Base-by-base conservation (phyloP, 2,888 invertebrate species). In the Dryobotodes eremita region DNA sequence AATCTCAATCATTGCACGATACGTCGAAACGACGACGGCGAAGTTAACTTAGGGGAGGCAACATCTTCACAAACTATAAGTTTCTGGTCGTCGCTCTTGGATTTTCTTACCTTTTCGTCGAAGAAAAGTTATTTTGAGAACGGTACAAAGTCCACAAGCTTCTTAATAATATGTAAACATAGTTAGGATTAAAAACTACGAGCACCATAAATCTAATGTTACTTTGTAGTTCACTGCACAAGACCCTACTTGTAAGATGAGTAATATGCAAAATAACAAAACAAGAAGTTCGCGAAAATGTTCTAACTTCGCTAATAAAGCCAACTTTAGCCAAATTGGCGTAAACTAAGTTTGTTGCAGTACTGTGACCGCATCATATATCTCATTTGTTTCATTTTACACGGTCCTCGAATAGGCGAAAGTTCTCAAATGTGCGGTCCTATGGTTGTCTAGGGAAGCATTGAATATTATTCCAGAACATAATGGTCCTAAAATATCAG, bases 1-100 rank as follows among this genome's bases (percentile, higher is more conserved):
- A 85, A 82, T 88, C 87, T 82, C 69, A 77, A 86, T 88, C 82
- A 85, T 82, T 85, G 74, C 71, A 74, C 80, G 77, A 80, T 83
- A 80, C 71, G 73, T 83, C 59, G 55, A 10, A 46, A 46, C 65
- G 75, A 66, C 59, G 78, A 55, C 65, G 59, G 36, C 48, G 48
- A 68, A 66, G 79, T 79, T 76, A 74, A 48, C 65, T 69, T 69
- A 55, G 75, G 77, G 80, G 65, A 69, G 62, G 75, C 75, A 87
- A 79, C 71, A 79, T 71, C 70, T 74, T 66, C 59, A 75, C 75
- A 72, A 82, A 86, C 77, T 86, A 77, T 57, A 77, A 79, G 72
- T 77, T 88, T 72, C 71, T 66, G 66, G 65, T 77, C 80, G 78
- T 87, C 65, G 65, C 68, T 86, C 68, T 61, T 61, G 31, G 50